Evolutionary conservation across 1,140 invertebrate species (phyloP).

Genomic region (Hycleus cichorii): DNA sequence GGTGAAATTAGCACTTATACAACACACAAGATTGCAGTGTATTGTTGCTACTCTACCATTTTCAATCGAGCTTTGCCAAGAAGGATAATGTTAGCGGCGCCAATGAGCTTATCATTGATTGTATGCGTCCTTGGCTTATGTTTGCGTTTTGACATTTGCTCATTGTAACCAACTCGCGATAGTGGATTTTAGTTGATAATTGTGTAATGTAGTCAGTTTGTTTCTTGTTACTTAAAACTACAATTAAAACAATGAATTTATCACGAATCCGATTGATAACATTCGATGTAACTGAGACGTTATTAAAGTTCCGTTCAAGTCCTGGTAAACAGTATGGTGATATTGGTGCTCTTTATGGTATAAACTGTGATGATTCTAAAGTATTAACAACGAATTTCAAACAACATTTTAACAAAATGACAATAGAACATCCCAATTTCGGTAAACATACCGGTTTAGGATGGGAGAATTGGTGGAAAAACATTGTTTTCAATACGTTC

Average conservation of each 20-base stretch:
- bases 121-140: too few relatives aligned
- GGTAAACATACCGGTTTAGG: slow-evolving; percentile 58
- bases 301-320: slow-evolving; percentile 60
- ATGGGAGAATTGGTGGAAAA: slow-evolving; percentile 77
- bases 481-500: slow-evolving; percentile 59
- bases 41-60: too few relatives aligned
- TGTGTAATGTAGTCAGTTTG: too few relatives aligned
- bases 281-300: slow-evolving; percentile 81
- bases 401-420: slow-evolving; percentile 53
- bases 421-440: slow-evolving; percentile 69
- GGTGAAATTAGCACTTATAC: too few relatives aligned
- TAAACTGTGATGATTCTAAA: slow-evolving; percentile 50
- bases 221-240: too few relatives aligned
- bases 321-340: slow-evolving; percentile 68
- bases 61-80: too few relatives aligned
- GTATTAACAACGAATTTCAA: slow-evolving; percentile 56
- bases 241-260: slow-evolving; percentile 32
- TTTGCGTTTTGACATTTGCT: too few relatives aligned
- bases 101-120: too few relatives aligned
- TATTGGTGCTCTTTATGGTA: slow-evolving; percentile 59
- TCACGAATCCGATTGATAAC: slow-evolving; percentile 60
- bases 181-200: too few relatives aligned
- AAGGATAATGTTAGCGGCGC: too few relatives aligned
- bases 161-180: too few relatives aligned
- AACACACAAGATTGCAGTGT: too few relatives aligned